These are phyloP conservation scores for Phrynocephalus versicolor DNA, from an alignment of 2,113 vertebrate genomes.

Conservation along the genomic window DNA sequence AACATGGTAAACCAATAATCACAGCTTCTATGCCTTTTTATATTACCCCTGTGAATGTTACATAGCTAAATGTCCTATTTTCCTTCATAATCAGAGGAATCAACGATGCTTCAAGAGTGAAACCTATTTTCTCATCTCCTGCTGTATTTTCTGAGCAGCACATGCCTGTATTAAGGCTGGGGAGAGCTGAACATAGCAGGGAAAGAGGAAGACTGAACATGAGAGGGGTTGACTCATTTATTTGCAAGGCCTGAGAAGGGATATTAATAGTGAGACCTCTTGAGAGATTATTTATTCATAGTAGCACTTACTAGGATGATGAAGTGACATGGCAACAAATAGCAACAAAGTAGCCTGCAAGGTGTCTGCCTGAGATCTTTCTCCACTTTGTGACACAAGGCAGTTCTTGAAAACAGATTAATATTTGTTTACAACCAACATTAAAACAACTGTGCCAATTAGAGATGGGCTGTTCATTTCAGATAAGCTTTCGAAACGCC, in stretches of 20 bases:
- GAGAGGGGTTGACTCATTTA: no score
- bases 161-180: no score
- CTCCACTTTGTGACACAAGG: slow-evolving; percentile 32
- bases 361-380: background rate
- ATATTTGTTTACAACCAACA: slow-evolving; percentile 24
- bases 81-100: background rate
- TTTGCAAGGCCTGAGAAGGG: no score
- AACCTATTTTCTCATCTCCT: background rate
- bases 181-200: no score
- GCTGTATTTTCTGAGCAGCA: background rate
- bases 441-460: slow-evolving; percentile 21
- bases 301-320: no score
- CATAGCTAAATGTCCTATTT: slow-evolving; percentile 29
- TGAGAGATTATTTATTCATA: no score
- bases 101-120: background rate
- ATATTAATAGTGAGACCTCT: no score
- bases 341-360: background rate
- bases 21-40: slow-evolving; percentile 38
- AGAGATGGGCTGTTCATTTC: no score
- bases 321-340: no score
- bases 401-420: slow-evolving; percentile 44
- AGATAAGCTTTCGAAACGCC: no score
- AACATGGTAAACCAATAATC: slow-evolving; percentile 12
- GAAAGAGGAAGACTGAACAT: no score
- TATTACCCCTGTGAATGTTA: background rate